Evolutionary conservation across 2,113 vertebrate genomes (phyloP).

Genomic region (Neoarius graeffei): DNA sequence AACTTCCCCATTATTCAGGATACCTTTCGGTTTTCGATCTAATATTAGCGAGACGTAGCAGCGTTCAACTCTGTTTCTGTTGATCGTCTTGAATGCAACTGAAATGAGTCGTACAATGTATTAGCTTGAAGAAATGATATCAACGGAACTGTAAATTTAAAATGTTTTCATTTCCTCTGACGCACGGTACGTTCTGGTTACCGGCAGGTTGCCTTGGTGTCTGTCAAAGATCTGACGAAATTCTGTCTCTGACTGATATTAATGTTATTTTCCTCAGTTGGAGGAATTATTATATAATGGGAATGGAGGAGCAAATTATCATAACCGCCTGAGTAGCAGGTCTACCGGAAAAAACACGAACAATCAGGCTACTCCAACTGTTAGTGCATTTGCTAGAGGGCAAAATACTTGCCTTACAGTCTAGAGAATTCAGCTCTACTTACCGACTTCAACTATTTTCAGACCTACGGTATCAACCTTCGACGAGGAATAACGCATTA

Average conservation of each 20-base stretch:
- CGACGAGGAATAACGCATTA: not conserved
- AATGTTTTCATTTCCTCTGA: not conserved
- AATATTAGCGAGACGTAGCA: not conserved
- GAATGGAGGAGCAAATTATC: not conserved
- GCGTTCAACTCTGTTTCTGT: not conserved
- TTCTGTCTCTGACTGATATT: not conserved
- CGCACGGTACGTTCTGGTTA: not conserved
- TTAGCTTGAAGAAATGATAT: not conserved
- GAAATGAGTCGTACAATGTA: not conserved
- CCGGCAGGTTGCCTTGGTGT: not conserved
- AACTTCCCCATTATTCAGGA: not conserved
- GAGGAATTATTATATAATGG: not conserved
- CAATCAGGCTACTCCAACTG: not conserved
- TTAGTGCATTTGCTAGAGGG: not conserved
- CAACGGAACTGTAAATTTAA: too few relatives aligned
- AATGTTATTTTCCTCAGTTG: not conserved
- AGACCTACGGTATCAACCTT: not conserved
- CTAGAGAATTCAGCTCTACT: not conserved
- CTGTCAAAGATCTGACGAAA: not conserved
- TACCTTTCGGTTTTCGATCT: not conserved
- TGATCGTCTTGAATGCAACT: not conserved
- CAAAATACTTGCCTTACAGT: not conserved
- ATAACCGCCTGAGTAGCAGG: not conserved
- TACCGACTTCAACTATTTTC: not conserved
- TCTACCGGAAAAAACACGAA: not conserved